Evolutionary conservation across 2,888 invertebrate genomes (phyloP).

Genomic region (Leptura quadrifasciata): DNA sequence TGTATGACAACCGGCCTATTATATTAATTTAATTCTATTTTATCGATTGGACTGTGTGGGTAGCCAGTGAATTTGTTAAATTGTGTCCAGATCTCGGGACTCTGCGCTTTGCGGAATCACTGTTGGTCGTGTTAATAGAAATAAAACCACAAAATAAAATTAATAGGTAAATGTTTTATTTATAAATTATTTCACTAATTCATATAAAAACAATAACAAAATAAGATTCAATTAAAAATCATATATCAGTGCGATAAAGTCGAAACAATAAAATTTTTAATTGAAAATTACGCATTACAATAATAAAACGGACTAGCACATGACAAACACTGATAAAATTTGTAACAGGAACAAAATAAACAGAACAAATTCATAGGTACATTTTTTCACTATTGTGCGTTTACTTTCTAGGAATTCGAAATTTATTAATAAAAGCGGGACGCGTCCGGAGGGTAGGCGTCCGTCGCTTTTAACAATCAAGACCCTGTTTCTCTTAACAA

Average conservation of each 20-base stretch:
- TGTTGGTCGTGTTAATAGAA: background rate
- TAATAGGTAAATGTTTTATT: constrained; percentile 54
- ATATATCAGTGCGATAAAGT: constrained; percentile 48
- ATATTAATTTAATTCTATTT: too few species aligned
- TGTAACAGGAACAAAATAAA: constrained; percentile 42
- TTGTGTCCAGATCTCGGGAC: too few species aligned
- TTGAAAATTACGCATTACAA: constrained; percentile 56
- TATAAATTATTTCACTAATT: constrained; percentile 55
- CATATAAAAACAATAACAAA: constrained; percentile 63
- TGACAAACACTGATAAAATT: constrained; percentile 67
- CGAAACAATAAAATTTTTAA: constrained; percentile 54
- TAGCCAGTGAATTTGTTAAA: too few species aligned
- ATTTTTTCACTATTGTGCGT: constrained; percentile 33
- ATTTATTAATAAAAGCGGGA: constrained; percentile 19
- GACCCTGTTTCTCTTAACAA: constrained; percentile 40
- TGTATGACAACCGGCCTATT: too few species aligned
- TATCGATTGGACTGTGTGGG: too few species aligned
- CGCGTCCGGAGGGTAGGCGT: constrained; percentile 9
- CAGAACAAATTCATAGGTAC: constrained; percentile 24
- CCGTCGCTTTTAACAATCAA: constrained; percentile 19
- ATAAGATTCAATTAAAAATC: constrained; percentile 59
- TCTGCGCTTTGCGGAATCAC: too few species aligned
- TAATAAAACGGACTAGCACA: constrained; percentile 68
- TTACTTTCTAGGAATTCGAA: constrained; percentile 42
- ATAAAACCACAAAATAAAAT: constrained; percentile 38